These are phyloP conservation scores for Acyrthosiphon pisum DNA, from an alignment of 1,140 invertebrate genomes.

Conservation along the genomic window DNA sequence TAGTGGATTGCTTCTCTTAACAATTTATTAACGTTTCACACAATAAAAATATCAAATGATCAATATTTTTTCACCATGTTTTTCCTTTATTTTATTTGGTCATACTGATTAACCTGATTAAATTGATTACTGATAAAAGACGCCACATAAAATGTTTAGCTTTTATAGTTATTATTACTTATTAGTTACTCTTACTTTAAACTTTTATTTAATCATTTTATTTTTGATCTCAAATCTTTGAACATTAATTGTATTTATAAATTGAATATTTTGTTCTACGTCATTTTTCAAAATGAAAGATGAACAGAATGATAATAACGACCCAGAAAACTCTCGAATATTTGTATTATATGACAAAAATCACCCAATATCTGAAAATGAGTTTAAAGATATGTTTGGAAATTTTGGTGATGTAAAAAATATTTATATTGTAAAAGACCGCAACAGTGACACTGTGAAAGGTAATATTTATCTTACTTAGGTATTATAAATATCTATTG, in stretches of 20 bases:
- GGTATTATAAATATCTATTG: background rate
- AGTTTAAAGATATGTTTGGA: conserved; percentile 46
- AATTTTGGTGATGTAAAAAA: conserved; percentile 46
- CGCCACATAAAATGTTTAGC: conserved; percentile 51
- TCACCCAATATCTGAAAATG: conserved; percentile 45
- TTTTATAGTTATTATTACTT: background rate
- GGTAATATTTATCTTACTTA: background rate
- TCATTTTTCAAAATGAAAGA: conserved; percentile 42
- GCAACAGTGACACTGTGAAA: conserved; percentile 47
- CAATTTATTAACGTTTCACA: no score
- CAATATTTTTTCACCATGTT: background rate
- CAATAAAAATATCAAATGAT: background rate
- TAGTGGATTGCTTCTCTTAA: no score
- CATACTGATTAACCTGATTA: conserved; percentile 30
- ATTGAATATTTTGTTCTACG: background rate
- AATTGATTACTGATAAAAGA: conserved; percentile 4
- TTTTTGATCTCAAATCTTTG: background rate
- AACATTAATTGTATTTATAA: background rate
- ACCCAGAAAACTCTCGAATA: conserved; percentile 53
- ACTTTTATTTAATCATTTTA: background rate
- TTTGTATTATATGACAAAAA: conserved; percentile 53
- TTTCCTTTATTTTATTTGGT: conserved; percentile 22
- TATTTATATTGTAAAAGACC: conserved; percentile 54
- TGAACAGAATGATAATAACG: conserved; percentile 49
- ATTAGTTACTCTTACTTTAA: background rate